Evolutionary conservation across 1,140 invertebrate species (phyloP).

Genomic region (Spodoptera litura): DNA sequence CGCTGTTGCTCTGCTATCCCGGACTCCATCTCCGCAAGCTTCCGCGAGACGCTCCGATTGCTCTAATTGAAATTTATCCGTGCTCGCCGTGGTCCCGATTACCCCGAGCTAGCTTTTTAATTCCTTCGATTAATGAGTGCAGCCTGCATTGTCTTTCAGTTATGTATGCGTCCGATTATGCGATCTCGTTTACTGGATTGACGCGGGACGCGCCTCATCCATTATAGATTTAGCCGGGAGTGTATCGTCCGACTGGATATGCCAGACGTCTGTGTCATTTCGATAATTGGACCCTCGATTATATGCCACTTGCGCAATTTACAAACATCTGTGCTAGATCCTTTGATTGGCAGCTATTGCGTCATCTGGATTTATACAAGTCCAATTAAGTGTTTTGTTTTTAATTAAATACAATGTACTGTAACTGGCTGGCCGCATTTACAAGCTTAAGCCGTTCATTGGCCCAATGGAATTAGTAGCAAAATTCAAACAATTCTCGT

Average conservation of each 20-base stretch:
- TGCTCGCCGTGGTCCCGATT: conserved; percentile 59
- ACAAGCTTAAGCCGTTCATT: conserved; percentile 30
- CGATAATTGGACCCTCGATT: conserved; percentile 82
- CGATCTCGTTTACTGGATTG: conserved; percentile 80
- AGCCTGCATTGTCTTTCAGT: conserved; percentile 74
- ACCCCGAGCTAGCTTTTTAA: conserved; percentile 59
- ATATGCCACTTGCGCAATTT: conserved; percentile 74
- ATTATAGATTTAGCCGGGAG: conserved; percentile 81
- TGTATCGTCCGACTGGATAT: conserved; percentile 69
- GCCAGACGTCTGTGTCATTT: conserved; percentile 77
- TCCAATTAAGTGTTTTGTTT: conserved; percentile 72
- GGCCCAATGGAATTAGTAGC: conserved; percentile 15
- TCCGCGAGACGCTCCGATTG: conserved; percentile 76
- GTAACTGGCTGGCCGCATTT: conserved; percentile 32
- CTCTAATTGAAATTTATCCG: conserved; percentile 81
- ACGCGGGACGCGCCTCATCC: conserved; percentile 80
- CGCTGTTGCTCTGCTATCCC: conserved; percentile 73
- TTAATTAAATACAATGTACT: conserved; percentile 51
- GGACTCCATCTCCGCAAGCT: conserved; percentile 73
- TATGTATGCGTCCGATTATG: conserved; percentile 77
- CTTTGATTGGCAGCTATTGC: conserved; percentile 72
- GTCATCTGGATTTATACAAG: conserved; percentile 67
- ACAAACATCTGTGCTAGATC: conserved; percentile 73
- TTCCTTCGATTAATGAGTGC: conserved; percentile 77
- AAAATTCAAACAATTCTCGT: conserved; percentile 7